A percentile compares a stretch with the other conserved stretches of the same genome.
Evolutionary conservation across 1,140 invertebrate genomes (phyloP).

Genomic region (Lanistes nyassanus): DNA sequence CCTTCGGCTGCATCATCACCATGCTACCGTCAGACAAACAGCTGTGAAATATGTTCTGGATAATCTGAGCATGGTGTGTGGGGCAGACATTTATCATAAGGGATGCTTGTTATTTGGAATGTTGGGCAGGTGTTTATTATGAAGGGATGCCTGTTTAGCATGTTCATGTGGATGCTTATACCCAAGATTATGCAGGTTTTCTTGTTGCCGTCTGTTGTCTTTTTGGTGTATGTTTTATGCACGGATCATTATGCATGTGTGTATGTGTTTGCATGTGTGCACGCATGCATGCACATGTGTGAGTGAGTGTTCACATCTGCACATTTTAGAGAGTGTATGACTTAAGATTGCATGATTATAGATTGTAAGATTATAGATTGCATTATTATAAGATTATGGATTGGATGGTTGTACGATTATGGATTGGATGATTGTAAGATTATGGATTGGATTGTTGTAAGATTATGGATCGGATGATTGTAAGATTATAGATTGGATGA

Average conservation of each 20-base stretch:
- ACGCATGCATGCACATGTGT: not conserved
- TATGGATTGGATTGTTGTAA: too few species aligned
- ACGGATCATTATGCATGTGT: not conserved
- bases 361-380: too few species aligned
- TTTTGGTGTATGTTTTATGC: not conserved
- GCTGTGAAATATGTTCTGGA: slow-evolving; percentile 53
- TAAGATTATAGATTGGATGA: not conserved
- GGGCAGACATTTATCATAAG: too few species aligned
- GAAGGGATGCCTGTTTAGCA: too few species aligned
- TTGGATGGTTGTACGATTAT: too few species aligned
- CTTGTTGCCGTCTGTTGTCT: not conserved
- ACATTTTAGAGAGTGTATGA: too few species aligned
- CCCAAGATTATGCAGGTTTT: too few species aligned
- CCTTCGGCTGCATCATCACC: slow-evolving; percentile 53
- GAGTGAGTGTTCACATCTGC: not conserved
- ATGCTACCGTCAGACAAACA: slow-evolving; percentile 40
- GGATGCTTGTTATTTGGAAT: too few species aligned
- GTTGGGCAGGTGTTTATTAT: not conserved
- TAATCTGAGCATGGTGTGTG: slow-evolving; percentile 39
- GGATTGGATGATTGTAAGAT: too few species aligned
- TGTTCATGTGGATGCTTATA: too few species aligned
- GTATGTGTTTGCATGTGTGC: not conserved
- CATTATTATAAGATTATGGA: too few species aligned
- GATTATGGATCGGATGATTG: not conserved
- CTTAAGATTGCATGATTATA: too few species aligned